Conservation (phyloP, 2,888 invertebrate genomes). For the Sturmia bella region DNA sequence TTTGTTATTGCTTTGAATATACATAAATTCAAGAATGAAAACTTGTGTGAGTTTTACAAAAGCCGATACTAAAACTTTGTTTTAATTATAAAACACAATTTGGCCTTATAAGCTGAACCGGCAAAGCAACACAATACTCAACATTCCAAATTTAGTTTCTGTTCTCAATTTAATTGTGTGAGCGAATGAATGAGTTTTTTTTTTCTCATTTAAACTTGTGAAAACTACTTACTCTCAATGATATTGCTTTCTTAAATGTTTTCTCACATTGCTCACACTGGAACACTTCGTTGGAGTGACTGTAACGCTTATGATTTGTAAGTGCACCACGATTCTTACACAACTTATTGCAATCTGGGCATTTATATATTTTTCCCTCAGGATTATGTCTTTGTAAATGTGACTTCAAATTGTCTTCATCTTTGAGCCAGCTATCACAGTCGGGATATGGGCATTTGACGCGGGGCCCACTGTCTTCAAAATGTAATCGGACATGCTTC, state of each 20-base stretch:
- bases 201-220: no score
- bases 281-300: conserved; percentile 78
- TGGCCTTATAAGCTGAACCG: no score
- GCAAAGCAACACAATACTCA: no score
- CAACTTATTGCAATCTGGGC: conserved; percentile 79
- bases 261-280: conserved; percentile 80
- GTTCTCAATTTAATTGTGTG: no score
- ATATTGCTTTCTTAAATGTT: conserved; percentile 80
- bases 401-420: conserved; percentile 78
- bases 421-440: conserved; percentile 80
- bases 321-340: conserved; percentile 80
- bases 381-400: conserved; percentile 78
- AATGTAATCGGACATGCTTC: conserved; percentile 78
- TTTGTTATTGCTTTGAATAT: no score
- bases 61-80: no score
- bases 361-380: conserved; percentile 75
- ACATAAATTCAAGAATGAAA: no score
- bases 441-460: conserved; percentile 80
- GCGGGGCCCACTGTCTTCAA: conserved; percentile 77
- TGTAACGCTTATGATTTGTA: conserved; percentile 79
- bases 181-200: no score
- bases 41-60: no score
- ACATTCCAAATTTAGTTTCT: no score
- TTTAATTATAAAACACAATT: no score
- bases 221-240: conserved; percentile 75